phyloP scores from a whole-genome alignment of 1,140 invertebrate genomes.

The Nebria ingens region DNA sequence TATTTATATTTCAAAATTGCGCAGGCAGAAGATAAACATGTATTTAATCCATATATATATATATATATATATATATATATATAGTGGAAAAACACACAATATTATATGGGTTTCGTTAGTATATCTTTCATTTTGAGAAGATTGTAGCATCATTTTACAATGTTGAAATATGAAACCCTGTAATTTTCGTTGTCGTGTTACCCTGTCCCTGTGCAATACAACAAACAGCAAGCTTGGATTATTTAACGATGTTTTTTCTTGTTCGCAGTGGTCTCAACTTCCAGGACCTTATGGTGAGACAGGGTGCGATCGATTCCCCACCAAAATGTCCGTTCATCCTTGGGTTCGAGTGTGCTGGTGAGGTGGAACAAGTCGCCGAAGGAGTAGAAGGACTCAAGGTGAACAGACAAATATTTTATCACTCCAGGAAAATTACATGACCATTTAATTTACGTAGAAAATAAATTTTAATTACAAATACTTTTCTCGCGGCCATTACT shows the following conservation, averaged over 20 bases:
- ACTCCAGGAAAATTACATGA: too few relatives aligned
- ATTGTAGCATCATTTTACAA: neutral
- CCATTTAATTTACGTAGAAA: neutral
- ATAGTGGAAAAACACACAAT: too few relatives aligned
- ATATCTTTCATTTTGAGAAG: too few relatives aligned
- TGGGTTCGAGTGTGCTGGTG: slow-evolving; percentile 80
- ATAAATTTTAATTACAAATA: neutral
- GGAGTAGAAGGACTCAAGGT: slow-evolving; percentile 76
- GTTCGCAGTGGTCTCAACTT: slow-evolving; percentile 63
- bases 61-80: too few relatives aligned
- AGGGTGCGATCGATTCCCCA: slow-evolving; percentile 71
- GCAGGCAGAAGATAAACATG: too few relatives aligned
- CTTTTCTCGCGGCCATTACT: too few relatives aligned
- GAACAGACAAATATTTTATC: slow-evolving; percentile 26
- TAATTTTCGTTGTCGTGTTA: neutral
- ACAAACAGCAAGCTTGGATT: slow-evolving; percentile 4
- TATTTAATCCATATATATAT: too few relatives aligned
- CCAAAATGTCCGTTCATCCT: slow-evolving; percentile 80
- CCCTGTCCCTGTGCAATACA: slow-evolving; percentile 15
- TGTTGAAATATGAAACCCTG: neutral
- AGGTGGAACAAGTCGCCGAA: slow-evolving; percentile 70
- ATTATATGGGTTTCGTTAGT: too few relatives aligned
- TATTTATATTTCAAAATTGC: too few relatives aligned
- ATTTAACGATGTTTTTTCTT: slow-evolving; percentile 22
- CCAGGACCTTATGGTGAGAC: slow-evolving; percentile 77